Evolutionary conservation across 2,113 vertebrate species (phyloP).

Genomic region (Psittacula cyanocephala): DNA sequence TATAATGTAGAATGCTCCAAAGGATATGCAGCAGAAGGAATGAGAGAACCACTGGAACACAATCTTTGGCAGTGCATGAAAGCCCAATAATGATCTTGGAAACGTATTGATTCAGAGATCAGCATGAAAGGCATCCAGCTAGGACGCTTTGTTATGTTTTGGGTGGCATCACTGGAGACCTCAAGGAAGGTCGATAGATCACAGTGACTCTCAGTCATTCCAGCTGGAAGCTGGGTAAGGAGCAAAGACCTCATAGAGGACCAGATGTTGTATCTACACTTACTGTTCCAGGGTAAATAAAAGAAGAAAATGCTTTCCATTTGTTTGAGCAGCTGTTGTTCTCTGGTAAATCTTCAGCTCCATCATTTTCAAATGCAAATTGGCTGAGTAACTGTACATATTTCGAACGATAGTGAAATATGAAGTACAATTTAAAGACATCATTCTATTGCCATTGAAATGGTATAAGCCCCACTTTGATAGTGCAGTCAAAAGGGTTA

Average conservation of each 20-base stretch:
- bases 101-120: background rate
- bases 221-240: conserved; percentile 17
- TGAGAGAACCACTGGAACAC: conserved; percentile 19
- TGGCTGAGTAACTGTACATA: background rate
- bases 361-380: background rate
- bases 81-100: conserved; percentile 23
- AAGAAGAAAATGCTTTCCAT: conserved; percentile 17
- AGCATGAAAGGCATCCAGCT: conserved; percentile 29
- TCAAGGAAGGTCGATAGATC: conserved; percentile 21
- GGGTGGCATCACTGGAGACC: conserved; percentile 29
- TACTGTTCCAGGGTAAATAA: conserved; percentile 33
- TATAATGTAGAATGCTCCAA: background rate
- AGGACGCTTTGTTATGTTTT: conserved; percentile 15
- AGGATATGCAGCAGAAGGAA: background rate
- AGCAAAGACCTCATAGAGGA: background rate
- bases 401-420: background rate
- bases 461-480: background rate
- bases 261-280: background rate
- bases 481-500: background rate
- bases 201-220: background rate
- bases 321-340: conserved; percentile 39
- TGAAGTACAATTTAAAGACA: background rate
- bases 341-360: background rate
- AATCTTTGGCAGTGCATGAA: conserved; percentile 36
- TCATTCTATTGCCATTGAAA: background rate